Evolutionary conservation across 2,888 invertebrate species (phyloP).

Genomic region (Acanthosepion lycidas): DNA sequence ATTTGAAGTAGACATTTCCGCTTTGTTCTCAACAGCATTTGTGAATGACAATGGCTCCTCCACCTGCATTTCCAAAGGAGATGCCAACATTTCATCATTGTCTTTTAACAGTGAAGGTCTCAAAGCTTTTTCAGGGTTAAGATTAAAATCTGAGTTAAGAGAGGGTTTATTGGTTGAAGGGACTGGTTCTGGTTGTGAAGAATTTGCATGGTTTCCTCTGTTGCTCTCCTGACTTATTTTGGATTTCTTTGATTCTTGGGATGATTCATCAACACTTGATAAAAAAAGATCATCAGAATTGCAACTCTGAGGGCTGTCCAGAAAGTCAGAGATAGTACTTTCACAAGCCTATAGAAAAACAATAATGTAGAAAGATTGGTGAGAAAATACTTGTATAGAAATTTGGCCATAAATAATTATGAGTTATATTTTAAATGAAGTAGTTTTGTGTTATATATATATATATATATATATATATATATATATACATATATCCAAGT

Average conservation of each 20-base stretch:
- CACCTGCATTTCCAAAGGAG: background rate
- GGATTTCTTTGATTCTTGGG: conserved; percentile 5
- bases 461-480: too few relatives aligned
- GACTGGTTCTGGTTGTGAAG: background rate
- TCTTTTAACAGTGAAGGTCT: background rate
- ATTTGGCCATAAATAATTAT: too few relatives aligned
- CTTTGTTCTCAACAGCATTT: background rate
- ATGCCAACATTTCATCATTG: background rate
- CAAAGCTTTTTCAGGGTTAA: background rate
- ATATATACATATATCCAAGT: too few relatives aligned
- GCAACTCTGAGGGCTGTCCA: background rate
- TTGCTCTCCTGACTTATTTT: background rate
- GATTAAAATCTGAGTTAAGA: background rate
- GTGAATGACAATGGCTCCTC: background rate
- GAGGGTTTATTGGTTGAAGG: background rate
- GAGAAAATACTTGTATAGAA: too few relatives aligned
- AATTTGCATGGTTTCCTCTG: too few relatives aligned
- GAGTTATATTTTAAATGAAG: too few relatives aligned
- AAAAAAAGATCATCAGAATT: background rate
- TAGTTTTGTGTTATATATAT: too few relatives aligned
- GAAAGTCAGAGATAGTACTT: background rate
- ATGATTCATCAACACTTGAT: background rate
- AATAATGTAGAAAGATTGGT: background rate
- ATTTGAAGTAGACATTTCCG: background rate
- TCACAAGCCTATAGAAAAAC: background rate